A percentile compares a stretch with the other conserved stretches of the same genome.
These are phyloP conservation scores for Stenodema calcarata DNA, from an alignment of 2,888 invertebrate species.

Conservation along the genomic window DNA sequence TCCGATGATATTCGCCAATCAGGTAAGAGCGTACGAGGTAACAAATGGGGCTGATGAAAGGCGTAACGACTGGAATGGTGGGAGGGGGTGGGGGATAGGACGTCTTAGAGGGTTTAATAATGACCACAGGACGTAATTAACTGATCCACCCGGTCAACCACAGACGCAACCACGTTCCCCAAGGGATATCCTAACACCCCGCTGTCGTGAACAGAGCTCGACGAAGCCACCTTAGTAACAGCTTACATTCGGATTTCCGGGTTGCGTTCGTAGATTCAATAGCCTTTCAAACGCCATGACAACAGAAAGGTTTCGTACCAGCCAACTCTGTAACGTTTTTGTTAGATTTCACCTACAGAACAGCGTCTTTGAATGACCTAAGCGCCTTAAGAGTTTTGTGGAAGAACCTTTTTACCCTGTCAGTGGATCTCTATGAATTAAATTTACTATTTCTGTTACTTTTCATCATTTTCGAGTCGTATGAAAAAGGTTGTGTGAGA, in stretches of 20 bases:
- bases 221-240: not conserved
- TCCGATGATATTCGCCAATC: not conserved
- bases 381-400: too few relatives aligned
- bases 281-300: too few relatives aligned
- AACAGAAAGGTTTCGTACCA: too few relatives aligned
- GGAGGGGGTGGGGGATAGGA: not conserved
- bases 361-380: too few relatives aligned
- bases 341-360: too few relatives aligned
- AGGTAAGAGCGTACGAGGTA: not conserved
- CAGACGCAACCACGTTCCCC: not conserved
- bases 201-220: not conserved
- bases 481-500: too few relatives aligned
- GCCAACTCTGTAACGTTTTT: too few relatives aligned
- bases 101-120: not conserved
- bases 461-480: too few relatives aligned
- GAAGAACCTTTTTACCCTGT: too few relatives aligned
- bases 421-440: too few relatives aligned
- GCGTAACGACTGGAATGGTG: not conserved
- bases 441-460: too few relatives aligned
- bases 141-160: not conserved
- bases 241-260: not conserved
- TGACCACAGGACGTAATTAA: conserved; percentile 7
- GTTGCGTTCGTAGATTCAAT: not conserved
- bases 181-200: not conserved
- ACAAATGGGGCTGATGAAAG: not conserved